Base-by-base conservation (phyloP, 2,113 vertebrate species). In the Hirundichthys speculiger region DNA sequence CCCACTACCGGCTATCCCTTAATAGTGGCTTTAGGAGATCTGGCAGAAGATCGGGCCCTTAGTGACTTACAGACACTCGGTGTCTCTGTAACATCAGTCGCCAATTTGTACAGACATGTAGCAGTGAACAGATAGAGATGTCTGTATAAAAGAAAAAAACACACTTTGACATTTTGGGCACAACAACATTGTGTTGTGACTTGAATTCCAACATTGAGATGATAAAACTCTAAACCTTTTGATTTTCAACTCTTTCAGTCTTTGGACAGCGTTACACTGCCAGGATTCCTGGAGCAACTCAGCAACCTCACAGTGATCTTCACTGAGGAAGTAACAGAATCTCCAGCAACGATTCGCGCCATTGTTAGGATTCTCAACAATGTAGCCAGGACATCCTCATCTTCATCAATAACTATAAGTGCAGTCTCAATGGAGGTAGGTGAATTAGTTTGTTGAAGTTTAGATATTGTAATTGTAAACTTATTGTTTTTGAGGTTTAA, bases 311-410 rank as follows among this genome's bases (percentile, higher is more conserved):
- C 69, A 49, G 0, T 2, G 5, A 27, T 6, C 1, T 21, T 15
- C 0, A 13, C 8, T 0, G 0, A 15, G 0, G 2, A 61, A 1
- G 47, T 87, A 13, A 20, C 22, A 21, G 2, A 11, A 2, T 87
- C 86, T 25, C 9, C 75, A n/a, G 4, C 61, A 1, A 73, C 55
- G 45, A 71, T 90, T 16, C 21, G 9, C 1, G 58, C 58, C 14
- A 67, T 75, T 13, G 85, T 90, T 24, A 0, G 0, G 1, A 79
- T 82, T 6, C 18, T 90, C 27, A 10, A 0, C 34, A 80, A 54
- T 22, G 14, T 87, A 2, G 77, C 68, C 14, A 30, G 0, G 0
- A 1, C 0, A 0, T 0, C 22, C 50, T 20, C 9, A 20, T n/a
- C 16, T 0, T 2, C 0, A 1, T 0, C 0, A 5, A 30, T 50